These are phyloP conservation scores for Protobothrops mucrosquamatus DNA, from an alignment of 2,113 vertebrate species.

Conservation along the genomic window DNA sequence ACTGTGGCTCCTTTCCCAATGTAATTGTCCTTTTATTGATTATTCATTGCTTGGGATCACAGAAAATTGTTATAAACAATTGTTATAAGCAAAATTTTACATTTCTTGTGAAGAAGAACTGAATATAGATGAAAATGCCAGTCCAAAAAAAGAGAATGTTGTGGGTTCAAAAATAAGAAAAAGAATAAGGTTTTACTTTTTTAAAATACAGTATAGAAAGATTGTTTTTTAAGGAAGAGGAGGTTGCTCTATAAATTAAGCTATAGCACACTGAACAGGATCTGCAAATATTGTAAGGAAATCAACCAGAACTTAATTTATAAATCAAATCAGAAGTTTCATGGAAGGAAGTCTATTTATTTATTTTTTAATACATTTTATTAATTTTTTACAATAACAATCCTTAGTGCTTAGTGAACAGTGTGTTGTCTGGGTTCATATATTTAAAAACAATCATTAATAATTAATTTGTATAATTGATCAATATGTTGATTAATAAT, in stretches of 20 bases:
- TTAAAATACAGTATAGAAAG: background rate
- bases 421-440: too few relatives aligned
- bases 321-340: constrained; percentile 40
- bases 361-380: too few relatives aligned
- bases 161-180: background rate
- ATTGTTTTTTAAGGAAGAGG: background rate
- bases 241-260: constrained; percentile 12
- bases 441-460: too few relatives aligned
- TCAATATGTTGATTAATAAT: too few relatives aligned
- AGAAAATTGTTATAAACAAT: background rate
- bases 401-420: too few relatives aligned
- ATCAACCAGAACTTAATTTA: constrained; percentile 45
- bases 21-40: background rate
- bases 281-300: constrained; percentile 38
- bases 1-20: background rate
- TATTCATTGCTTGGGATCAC: background rate
- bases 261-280: constrained; percentile 8
- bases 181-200: background rate
- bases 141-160: background rate
- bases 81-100: background rate
- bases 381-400: too few relatives aligned
- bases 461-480: too few relatives aligned
- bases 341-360: constrained; percentile 22
- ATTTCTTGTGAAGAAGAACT: background rate
- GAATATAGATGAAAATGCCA: background rate